These are phyloP conservation scores for Oryzias curvinotus DNA, from an alignment of 2,113 vertebrate genomes.

Conservation along the genomic window DNA sequence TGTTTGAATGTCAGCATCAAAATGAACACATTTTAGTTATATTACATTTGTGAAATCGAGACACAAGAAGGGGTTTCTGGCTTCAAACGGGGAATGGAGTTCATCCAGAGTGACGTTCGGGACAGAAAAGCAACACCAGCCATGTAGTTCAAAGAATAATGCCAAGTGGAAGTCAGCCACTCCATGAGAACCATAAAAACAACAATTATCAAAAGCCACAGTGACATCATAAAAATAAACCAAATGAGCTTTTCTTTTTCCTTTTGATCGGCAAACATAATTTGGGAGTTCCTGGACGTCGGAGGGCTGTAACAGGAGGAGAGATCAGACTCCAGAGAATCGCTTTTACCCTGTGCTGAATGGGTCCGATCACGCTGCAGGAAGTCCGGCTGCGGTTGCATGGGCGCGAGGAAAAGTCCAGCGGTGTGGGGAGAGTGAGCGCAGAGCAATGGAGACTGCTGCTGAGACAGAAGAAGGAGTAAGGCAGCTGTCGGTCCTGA, in stretches of 20 bases:
- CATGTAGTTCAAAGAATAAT: conserved; percentile 60
- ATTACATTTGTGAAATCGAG: conserved; percentile 71
- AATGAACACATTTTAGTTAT: conserved; percentile 72
- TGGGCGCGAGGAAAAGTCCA: conserved; percentile 21
- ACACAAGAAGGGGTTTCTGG: conserved; percentile 38
- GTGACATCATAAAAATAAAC: conserved; percentile 64
- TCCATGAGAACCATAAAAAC: conserved; percentile 65
- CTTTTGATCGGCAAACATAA: conserved; percentile 48
- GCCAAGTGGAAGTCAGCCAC: conserved; percentile 57
- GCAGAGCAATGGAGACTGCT: conserved; percentile 37
- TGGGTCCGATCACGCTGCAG: conserved; percentile 27
- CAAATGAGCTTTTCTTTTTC: conserved; percentile 23
- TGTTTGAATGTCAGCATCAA: conserved; percentile 61
- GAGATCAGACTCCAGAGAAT: conserved; percentile 16
- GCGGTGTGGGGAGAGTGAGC: conserved; percentile 30
- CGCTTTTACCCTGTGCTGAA: conserved; percentile 18
- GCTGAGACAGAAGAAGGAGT: conserved; percentile 63
- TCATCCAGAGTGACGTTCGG: conserved; percentile 53
- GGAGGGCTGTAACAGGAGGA: conserved; percentile 34
- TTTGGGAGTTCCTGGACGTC: conserved; percentile 32
- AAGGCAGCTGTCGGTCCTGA: conserved; percentile 79
- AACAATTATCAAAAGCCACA: conserved; percentile 69
- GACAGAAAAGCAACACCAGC: conserved; percentile 60
- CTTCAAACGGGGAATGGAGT: conserved; percentile 47
- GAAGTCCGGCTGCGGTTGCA: conserved; percentile 31